Conservation (phyloP, 2,888 invertebrate genomes). For the Caenorhabditis parvicauda region DNA sequence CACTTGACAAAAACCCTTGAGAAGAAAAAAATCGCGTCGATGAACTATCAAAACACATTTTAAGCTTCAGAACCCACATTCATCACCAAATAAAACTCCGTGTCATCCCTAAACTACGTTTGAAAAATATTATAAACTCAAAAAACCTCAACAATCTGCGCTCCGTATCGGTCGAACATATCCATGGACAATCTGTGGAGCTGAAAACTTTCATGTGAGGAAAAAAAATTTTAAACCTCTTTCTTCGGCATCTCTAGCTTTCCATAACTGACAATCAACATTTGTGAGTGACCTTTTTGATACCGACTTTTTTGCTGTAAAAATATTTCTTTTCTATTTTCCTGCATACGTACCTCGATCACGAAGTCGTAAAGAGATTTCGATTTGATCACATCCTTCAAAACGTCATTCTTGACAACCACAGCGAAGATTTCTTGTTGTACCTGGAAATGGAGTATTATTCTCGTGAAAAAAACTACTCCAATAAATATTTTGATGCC, state of each 20-base stretch:
- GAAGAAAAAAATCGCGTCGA: too few species aligned
- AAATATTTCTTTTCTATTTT: not conserved
- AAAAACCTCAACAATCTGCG: slow-evolving; percentile 23
- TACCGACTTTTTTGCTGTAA: slow-evolving; percentile 19
- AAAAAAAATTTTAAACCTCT: slow-evolving; percentile 10
- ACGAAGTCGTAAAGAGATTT: slow-evolving; percentile 11
- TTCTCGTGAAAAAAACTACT: not conserved
- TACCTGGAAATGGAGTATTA: slow-evolving; percentile 14
- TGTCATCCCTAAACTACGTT: too few species aligned
- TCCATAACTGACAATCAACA: slow-evolving; percentile 27
- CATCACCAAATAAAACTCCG: too few species aligned
- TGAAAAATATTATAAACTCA: not conserved
- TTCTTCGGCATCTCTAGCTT: slow-evolving; percentile 16
- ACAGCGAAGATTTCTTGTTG: slow-evolving; percentile 30
- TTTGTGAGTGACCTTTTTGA: slow-evolving; percentile 20
- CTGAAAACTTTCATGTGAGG: slow-evolving; percentile 1
- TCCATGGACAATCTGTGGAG: slow-evolving; percentile 17
- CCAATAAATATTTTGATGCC: not conserved
- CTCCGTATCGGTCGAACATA: slow-evolving; percentile 18
- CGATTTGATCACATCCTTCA: slow-evolving; percentile 24
- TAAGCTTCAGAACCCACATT: too few species aligned
- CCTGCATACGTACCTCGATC: slow-evolving; percentile 6
- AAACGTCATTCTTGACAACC: slow-evolving; percentile 10
- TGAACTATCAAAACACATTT: too few species aligned
- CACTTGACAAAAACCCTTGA: too few species aligned